Conservation (phyloP, 2,113 vertebrate species). For the Lanius collurio region DNA sequence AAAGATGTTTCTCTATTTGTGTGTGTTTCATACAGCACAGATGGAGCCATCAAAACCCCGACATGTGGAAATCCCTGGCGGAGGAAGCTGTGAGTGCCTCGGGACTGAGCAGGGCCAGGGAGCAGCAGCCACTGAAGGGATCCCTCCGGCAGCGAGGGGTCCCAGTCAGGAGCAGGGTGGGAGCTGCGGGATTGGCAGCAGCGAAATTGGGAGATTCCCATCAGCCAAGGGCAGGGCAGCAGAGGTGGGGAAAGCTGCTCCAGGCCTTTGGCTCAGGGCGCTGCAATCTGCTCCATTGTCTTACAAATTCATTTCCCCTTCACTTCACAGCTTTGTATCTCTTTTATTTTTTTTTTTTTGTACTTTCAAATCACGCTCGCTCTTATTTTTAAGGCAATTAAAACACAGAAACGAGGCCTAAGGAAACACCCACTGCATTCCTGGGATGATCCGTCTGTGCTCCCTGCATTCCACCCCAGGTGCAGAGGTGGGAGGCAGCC, state of each 20-base stretch:
- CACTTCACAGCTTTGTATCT: constrained; percentile 8
- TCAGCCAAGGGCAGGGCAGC: not conserved
- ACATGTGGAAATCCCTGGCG: not conserved
- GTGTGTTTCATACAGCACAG: not conserved
- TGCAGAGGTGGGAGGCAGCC: constrained; percentile 43
- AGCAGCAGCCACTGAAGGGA: not conserved
- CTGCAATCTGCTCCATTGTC: not conserved
- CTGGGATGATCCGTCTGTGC: constrained; percentile 56
- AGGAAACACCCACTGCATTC: constrained; percentile 58
- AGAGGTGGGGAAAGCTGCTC: not conserved
- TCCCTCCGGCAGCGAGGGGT: not conserved
- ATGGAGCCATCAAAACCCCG: not conserved
- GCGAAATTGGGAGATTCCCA: not conserved
- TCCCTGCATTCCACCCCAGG: constrained; percentile 49
- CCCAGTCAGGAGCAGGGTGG: not conserved
- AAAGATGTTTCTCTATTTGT: not conserved
- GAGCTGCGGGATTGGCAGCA: not conserved
- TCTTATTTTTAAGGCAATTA: constrained; percentile 56
- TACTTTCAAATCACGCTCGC: not conserved
- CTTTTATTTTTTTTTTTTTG: not conserved
- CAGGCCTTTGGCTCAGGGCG: not conserved
- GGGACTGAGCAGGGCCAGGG: not conserved
- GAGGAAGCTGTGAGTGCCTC: not conserved
- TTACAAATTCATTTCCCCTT: constrained; percentile 21
- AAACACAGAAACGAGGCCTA: constrained; percentile 26